phyloP scores from a whole-genome alignment of 2,888 invertebrate species.

The Mimumesa dahlbomi region DNA sequence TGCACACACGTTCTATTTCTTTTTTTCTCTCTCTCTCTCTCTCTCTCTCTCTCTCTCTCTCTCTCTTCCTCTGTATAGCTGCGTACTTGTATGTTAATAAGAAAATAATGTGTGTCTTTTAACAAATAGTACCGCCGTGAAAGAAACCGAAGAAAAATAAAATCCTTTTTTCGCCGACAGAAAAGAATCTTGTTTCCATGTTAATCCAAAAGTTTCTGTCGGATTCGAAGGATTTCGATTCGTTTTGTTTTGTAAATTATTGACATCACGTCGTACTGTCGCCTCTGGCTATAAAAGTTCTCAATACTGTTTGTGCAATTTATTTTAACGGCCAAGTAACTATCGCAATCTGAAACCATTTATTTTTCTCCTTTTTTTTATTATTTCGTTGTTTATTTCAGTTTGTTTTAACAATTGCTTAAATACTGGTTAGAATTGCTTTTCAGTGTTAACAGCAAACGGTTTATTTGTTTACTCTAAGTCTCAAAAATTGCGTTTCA shows the following conservation, averaged over 20 bases:
- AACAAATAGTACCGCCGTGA: neutral
- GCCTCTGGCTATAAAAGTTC: neutral
- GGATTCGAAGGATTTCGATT: no score
- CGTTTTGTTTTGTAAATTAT: no score
- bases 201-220: no score
- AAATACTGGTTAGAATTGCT: neutral
- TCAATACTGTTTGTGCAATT: neutral
- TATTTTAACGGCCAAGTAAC: slow-evolving; percentile 3
- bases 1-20: neutral
- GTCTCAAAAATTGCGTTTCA: neutral
- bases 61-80: neutral
- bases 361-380: neutral
- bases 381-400: slow-evolving; percentile 27
- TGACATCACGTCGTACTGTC: no score
- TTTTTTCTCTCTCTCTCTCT: no score
- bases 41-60: no score
- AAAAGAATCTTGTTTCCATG: no score
- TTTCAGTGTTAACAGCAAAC: neutral
- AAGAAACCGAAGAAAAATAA: neutral
- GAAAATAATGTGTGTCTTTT: neutral
- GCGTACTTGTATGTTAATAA: neutral
- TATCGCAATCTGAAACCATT: neutral
- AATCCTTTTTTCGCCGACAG: neutral
- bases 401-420: neutral
- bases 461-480: neutral